These are phyloP conservation scores for Hydropotes inermis DNA, from an alignment of 2,113 vertebrate species.

Conservation along the genomic window DNA sequence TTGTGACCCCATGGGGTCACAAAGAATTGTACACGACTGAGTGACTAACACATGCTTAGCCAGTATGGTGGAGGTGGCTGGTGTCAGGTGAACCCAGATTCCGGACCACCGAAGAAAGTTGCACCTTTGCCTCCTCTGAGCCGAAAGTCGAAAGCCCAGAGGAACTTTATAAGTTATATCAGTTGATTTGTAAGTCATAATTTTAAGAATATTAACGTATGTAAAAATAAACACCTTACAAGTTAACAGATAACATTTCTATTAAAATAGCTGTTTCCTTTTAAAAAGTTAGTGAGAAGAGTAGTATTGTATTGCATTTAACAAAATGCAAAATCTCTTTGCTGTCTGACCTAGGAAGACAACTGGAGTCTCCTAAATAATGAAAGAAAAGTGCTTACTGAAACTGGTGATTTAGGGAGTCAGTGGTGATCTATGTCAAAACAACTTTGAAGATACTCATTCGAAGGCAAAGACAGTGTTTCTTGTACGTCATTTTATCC, in stretches of 20 bases:
- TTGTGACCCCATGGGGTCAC: background rate
- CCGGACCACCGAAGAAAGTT: background rate
- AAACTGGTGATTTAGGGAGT: background rate
- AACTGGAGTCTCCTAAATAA: background rate
- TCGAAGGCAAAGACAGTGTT: background rate
- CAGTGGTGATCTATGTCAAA: background rate
- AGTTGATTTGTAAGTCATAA: background rate
- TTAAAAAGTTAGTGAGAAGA: background rate
- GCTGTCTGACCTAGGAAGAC: background rate
- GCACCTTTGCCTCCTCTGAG: background rate
- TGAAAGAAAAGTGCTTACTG: background rate
- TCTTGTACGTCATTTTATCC: background rate
- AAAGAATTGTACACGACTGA: background rate
- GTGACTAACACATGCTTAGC: background rate
- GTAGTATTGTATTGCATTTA: background rate
- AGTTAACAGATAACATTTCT: background rate
- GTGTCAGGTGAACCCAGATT: background rate
- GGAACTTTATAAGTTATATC: background rate
- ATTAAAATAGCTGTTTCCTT: background rate
- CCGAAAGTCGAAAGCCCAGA: background rate
- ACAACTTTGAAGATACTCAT: background rate
- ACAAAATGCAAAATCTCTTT: conserved; percentile 7
- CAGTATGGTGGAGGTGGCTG: background rate
- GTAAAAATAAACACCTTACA: background rate
- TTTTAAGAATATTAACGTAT: background rate